These are phyloP conservation scores for Melanaphis sacchari DNA, from an alignment of 1,140 invertebrate genomes.

Conservation along the genomic window DNA sequence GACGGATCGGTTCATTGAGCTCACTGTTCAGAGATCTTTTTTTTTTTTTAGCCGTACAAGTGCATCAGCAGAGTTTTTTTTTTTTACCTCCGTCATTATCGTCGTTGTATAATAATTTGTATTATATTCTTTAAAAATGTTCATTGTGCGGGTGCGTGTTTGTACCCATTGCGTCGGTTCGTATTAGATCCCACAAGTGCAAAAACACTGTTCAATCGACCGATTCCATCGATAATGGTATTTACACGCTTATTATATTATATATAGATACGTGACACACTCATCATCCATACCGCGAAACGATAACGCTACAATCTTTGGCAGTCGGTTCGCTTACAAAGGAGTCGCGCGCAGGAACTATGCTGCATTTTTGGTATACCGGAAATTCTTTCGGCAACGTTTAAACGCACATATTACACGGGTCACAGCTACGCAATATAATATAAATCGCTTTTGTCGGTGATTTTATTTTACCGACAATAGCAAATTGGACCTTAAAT, in stretches of 20 bases:
- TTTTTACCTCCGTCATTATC: conserved; percentile 25
- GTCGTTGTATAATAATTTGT: conserved; percentile 49
- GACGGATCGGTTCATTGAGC: conserved; percentile 52
- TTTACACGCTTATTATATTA: conserved; percentile 28
- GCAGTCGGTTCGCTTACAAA: conserved; percentile 32
- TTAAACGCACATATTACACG: background rate
- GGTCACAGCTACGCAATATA: conserved; percentile 25
- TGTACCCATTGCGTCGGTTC: conserved; percentile 49
- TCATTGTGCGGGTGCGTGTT: conserved; percentile 41
- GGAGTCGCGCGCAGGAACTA: conserved; percentile 36
- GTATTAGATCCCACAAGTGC: conserved; percentile 56
- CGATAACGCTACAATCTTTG: conserved; percentile 29
- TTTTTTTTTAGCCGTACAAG: conserved; percentile 41
- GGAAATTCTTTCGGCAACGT: conserved; percentile 55
- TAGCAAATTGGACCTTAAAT: conserved; percentile 28
- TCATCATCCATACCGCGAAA: conserved; percentile 41
- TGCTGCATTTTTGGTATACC: conserved; percentile 27
- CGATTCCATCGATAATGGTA: conserved; percentile 44
- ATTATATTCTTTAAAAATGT: conserved; percentile 41
- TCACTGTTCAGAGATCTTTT: conserved; percentile 47
- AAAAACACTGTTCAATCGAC: conserved; percentile 58
- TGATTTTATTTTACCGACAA: background rate
- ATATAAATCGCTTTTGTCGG: conserved; percentile 40
- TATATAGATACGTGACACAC: background rate
- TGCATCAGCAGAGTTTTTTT: conserved; percentile 42